These are phyloP conservation scores for Agrotis ipsilon DNA, from an alignment of 2,888 invertebrate species.

Conservation along the genomic window DNA sequence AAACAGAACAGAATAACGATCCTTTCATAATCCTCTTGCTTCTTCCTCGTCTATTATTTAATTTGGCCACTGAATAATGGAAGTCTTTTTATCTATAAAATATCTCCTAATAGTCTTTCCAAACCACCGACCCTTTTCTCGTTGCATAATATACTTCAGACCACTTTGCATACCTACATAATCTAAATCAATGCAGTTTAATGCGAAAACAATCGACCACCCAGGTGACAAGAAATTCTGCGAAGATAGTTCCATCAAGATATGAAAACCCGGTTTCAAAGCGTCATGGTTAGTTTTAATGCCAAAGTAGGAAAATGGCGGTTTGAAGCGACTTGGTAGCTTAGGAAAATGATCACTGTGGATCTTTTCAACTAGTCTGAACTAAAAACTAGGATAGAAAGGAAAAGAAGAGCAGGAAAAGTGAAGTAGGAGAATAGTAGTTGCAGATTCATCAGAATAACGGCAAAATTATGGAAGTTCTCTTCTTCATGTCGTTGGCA, in stretches of 20 bases:
- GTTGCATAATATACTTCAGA: too few relatives aligned
- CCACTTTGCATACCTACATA: not conserved
- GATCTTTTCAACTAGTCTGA: not conserved
- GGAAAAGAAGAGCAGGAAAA: not conserved
- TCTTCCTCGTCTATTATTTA: not conserved
- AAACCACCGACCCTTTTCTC: not conserved
- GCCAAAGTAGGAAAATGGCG: constrained; percentile 9
- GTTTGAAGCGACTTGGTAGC: not conserved
- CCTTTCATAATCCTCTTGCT: too few relatives aligned
- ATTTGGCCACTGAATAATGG: not conserved
- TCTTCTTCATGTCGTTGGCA: too few relatives aligned
- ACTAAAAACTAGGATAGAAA: not conserved
- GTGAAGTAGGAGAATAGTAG: not conserved
- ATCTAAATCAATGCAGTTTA: constrained; percentile 2
- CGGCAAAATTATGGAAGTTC: too few relatives aligned
- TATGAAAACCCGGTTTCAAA: constrained; percentile 17
- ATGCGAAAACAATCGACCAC: constrained; percentile 27
- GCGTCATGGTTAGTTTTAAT: constrained; percentile 31
- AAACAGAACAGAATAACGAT: too few relatives aligned
- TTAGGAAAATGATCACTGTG: not conserved
- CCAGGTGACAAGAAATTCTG: constrained; percentile 20
- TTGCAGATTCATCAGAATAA: not conserved
- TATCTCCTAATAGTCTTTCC: not conserved
- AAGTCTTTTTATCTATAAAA: not conserved
- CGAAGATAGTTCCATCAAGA: constrained; percentile 24